Evolutionary conservation across 2,888 invertebrate species (phyloP), one percentile per base, ranked within the genome.

Genomic region (Nysson spinosus): DNA sequence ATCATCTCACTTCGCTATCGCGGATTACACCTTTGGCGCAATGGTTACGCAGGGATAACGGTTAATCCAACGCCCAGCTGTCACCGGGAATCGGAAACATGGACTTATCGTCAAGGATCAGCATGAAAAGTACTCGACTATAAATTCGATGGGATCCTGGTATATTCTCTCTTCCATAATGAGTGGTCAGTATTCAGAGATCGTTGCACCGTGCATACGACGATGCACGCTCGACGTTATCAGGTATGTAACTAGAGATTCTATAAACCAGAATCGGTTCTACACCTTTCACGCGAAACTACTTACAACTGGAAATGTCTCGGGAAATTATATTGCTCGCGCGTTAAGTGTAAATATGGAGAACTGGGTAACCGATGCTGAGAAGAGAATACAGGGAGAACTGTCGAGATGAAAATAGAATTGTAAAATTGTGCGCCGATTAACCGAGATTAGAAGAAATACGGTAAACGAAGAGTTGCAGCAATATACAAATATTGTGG

Each of bases 101-200:
- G 34, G 28, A 44, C 61, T 35, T 65, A 61, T 65, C 65, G 46
- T 16, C 26, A 26, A 40, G 26, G 37, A 65, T 65, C 65, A 43
- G 26, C 43, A 24, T 16, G 42, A 22, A 20, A 44, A 12, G 14
- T 19, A 35, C 17, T 14, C 32, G 14, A 34, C 39, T 39, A 26
- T 58, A 58, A 58, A 64, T 58, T 54, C 5, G 26, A 37, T 9
- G 12, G n/a, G 35, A 43, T 14, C 24, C 4, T 37, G 12, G 26
- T 34, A 14, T 37, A 62, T 44, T 35, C 40, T 49, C n/a, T 20
- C 14, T 32, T 22, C 35, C 4, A 19, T 58, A 47, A 51, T 42
- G 58, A 58, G 22, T 37, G 16, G 12, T n/a, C 17, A 14, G 35
- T 35, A 47, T 46, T 57, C 56, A 12, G 11, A 7, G 30, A 37